phyloP scores from a whole-genome alignment of 2,113 vertebrate genomes.

The Psilopogon haemacephalus region DNA sequence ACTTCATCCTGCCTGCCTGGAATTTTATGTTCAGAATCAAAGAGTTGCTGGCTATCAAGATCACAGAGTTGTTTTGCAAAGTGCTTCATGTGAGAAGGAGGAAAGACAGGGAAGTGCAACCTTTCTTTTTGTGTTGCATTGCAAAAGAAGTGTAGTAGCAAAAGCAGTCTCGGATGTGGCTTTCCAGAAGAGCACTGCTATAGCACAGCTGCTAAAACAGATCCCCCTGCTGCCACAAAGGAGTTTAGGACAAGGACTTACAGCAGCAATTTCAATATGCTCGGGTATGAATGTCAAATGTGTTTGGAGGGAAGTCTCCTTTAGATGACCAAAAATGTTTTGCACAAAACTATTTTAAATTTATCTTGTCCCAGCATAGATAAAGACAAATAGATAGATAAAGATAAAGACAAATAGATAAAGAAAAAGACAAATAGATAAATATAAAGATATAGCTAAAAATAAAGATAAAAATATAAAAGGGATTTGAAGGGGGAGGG shows the following conservation, averaged over 20 bases:
- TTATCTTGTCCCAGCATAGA: neutral
- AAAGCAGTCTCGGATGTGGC: fast-evolving
- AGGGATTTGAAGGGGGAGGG: no score
- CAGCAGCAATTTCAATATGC: neutral
- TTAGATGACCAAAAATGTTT: neutral
- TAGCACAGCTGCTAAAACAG: conserved; percentile 26
- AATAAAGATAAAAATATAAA: no score
- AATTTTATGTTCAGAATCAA: neutral
- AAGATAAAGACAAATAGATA: no score
- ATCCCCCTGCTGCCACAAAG: conserved; percentile 48
- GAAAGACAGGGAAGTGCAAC: neutral
- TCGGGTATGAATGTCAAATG: fast-evolving
- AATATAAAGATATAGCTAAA: no score
- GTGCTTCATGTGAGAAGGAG: fast-evolving
- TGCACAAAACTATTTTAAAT: neutral
- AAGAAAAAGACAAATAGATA: no score
- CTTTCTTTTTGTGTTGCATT: neutral
- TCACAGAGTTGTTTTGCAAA: neutral
- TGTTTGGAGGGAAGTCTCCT: neutral
- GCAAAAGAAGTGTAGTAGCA: neutral
- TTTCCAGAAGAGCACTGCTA: neutral
- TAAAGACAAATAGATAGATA: no score
- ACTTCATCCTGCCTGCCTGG: neutral
- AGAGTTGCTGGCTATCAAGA: neutral
- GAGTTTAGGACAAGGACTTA: neutral